Percentiles rank a stretch among this genome's conserved stretches.
phyloP scores from a whole-genome alignment of 2,113 vertebrate species.

The Paratilapia polleni region DNA sequence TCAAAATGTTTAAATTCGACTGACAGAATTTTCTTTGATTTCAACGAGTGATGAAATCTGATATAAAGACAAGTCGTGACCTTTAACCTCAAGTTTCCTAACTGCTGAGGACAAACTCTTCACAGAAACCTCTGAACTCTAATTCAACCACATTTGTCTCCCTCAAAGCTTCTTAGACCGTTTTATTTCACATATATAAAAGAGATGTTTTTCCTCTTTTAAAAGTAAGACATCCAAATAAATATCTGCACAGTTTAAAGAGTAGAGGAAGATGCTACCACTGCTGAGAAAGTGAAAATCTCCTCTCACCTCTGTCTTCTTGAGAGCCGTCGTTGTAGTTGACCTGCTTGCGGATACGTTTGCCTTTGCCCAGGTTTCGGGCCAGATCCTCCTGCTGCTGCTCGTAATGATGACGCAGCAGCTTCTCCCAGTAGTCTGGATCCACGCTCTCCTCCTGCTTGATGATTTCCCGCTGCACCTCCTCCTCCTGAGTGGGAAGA shows the following conservation, averaged over 20 bases:
- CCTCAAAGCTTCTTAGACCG: fast-evolving
- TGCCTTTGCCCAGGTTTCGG: slow-evolving; percentile 96
- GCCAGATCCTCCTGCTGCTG: slow-evolving; percentile 98
- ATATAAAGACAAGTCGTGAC: no score
- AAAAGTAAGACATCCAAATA: neutral
- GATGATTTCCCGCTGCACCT: slow-evolving; percentile 97
- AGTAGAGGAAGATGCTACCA: neutral
- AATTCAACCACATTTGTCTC: fast-evolving
- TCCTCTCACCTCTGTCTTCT: slow-evolving; percentile 89
- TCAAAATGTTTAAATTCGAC: neutral
- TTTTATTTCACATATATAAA: neutral
- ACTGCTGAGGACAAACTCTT: neutral
- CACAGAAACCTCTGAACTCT: neutral
- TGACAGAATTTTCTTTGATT: neutral
- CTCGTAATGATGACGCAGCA: slow-evolving; percentile 95
- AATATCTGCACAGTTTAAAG: neutral
- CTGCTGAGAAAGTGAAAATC: neutral
- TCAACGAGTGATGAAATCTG: no score
- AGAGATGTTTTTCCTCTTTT: fast-evolving
- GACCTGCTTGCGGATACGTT: slow-evolving; percentile 97
- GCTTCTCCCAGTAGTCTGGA: slow-evolving; percentile 98
- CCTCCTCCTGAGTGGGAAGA: slow-evolving; percentile 84
- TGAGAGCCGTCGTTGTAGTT: slow-evolving; percentile 98
- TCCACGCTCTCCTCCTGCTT: slow-evolving; percentile 98
- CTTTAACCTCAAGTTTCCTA: neutral